Conservation (phyloP, 2,113 vertebrate genomes). For the Coptodon bakossiorum region DNA sequence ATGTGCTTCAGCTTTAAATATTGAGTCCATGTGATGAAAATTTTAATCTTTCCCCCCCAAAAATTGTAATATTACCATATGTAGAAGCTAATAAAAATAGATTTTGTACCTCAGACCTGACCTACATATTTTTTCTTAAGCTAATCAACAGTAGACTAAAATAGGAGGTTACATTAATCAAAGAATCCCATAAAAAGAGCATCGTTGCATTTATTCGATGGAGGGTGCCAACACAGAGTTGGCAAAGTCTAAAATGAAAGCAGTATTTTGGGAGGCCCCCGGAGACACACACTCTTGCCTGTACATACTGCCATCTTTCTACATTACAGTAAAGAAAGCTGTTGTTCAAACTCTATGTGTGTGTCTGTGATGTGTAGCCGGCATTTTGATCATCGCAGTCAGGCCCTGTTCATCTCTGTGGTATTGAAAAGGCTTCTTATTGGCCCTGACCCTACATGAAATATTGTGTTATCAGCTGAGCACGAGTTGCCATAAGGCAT, state of each 20-base stretch:
- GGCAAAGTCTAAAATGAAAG: not conserved
- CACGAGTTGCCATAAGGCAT: constrained; percentile 68
- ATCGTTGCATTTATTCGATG: not conserved
- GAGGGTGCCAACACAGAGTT: not conserved
- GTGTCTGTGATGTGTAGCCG: not conserved
- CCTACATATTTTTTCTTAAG: not conserved
- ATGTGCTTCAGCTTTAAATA: not conserved
- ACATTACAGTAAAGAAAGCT: not conserved
- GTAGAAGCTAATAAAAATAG: not conserved
- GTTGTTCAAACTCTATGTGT: not conserved
- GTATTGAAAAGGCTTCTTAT: constrained; percentile 68
- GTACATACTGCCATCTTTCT: not conserved
- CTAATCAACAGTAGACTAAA: not conserved
- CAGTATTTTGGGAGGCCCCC: not conserved
- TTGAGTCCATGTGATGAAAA: not conserved
- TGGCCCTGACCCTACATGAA: constrained; percentile 68
- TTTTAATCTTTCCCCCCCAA: accelerated
- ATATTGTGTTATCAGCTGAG: constrained; percentile 70
- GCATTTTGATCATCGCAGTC: constrained; percentile 57
- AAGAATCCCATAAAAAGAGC: not conserved
- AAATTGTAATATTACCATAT: not conserved
- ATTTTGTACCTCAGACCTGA: not conserved
- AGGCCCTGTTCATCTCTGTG: constrained; percentile 54
- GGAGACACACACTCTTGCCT: not conserved
- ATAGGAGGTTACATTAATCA: not conserved